Evolutionary conservation across 2,113 vertebrate genomes (phyloP).

Genomic region (Myotis lucifugus): DNA sequence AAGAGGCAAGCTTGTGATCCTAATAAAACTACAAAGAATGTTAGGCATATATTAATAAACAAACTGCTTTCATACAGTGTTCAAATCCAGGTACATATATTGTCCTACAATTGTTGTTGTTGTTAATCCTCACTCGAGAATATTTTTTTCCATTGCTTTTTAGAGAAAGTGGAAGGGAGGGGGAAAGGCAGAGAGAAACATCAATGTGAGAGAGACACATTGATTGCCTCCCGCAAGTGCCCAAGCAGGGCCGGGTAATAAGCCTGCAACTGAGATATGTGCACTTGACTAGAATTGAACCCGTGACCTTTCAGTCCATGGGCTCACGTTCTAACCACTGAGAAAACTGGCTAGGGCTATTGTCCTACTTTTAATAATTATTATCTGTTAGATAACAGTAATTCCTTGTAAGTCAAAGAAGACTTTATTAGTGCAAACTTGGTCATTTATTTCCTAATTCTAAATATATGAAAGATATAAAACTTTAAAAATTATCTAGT

Average conservation of each 20-base stretch:
- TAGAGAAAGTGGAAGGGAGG: too few relatives aligned
- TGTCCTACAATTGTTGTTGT: background rate
- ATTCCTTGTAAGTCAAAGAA: background rate
- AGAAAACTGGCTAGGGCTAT: too few relatives aligned
- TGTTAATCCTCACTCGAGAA: too few relatives aligned
- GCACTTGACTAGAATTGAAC: too few relatives aligned
- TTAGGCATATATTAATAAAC: background rate
- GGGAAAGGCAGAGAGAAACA: too few relatives aligned
- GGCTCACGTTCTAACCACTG: too few relatives aligned
- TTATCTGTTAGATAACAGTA: background rate
- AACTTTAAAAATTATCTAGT: background rate
- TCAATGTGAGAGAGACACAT: too few relatives aligned
- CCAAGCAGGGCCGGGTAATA: too few relatives aligned
- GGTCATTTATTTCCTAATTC: background rate
- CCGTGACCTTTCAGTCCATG: too few relatives aligned
- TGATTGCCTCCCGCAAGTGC: too few relatives aligned
- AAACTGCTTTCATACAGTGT: background rate
- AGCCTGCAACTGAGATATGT: too few relatives aligned
- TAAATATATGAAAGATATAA: background rate
- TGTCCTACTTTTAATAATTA: background rate
- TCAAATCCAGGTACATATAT: background rate
- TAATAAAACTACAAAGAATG: background rate
- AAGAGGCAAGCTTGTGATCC: background rate
- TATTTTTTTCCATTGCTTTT: too few relatives aligned
- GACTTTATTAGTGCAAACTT: background rate